Percentiles rank a stretch among this genome's conserved stretches.
These are phyloP conservation scores for Heliconius hewitsoni DNA, from an alignment of 1,140 invertebrate genomes.

Conservation along the genomic window DNA sequence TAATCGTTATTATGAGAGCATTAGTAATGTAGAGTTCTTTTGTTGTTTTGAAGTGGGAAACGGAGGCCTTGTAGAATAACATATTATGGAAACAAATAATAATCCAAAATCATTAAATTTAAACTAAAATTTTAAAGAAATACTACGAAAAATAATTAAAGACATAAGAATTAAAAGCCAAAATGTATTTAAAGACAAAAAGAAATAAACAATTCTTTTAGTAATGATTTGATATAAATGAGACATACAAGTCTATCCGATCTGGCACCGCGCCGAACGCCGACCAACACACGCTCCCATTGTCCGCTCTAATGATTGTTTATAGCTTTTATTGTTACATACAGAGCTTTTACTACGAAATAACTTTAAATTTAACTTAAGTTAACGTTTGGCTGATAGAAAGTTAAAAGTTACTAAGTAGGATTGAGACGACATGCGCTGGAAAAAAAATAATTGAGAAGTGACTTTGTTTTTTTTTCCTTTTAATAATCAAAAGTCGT, in stretches of 20 bases:
- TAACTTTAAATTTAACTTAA: neutral
- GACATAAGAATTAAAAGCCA: no score
- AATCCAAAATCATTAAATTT: no score
- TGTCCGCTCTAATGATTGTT: slow-evolving; percentile 3
- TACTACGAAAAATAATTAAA: no score
- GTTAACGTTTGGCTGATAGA: neutral
- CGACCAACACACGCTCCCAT: slow-evolving; percentile 4
- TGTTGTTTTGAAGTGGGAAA: no score
- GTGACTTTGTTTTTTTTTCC: no score
- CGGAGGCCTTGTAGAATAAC: no score
- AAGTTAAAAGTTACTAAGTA: neutral
- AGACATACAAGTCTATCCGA: slow-evolving; percentile 1
- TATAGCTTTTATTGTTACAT: slow-evolving; percentile 8
- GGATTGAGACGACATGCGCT: neutral
- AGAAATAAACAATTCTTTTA: neutral
- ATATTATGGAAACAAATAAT: no score
- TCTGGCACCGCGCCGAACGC: slow-evolving; percentile 9
- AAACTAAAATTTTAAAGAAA: no score
- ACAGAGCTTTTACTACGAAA: neutral
- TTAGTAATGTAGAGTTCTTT: no score
- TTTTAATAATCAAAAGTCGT: no score
- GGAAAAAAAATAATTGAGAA: no score
- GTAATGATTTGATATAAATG: slow-evolving; percentile 1
- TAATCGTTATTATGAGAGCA: no score
- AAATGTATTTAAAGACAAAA: neutral